phyloP scores from a whole-genome alignment of 2,797 vertebrate genomes.

The Ispidina lecontei region DNA sequence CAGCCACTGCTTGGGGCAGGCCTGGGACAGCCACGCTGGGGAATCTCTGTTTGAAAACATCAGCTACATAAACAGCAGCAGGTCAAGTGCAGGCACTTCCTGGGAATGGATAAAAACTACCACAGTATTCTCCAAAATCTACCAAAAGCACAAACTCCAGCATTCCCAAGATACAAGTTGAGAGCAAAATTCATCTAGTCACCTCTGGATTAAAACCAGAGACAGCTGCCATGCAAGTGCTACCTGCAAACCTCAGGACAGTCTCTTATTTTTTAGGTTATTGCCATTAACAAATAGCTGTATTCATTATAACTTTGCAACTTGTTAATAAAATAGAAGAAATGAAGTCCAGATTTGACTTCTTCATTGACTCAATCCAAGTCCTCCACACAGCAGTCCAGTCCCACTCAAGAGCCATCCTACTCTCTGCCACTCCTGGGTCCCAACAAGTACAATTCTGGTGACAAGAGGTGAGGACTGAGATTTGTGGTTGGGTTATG shows the following conservation, averaged over 20 bases:
- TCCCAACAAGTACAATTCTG: not conserved
- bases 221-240: not conserved
- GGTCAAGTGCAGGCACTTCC: not conserved
- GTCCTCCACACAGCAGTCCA: accelerated
- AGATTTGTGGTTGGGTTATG: not conserved
- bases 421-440: not conserved
- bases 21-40: accelerated
- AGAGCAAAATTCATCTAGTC: not conserved
- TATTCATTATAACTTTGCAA: not conserved
- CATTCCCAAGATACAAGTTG: not conserved
- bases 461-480: not conserved
- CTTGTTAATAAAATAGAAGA: not conserved
- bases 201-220: not conserved
- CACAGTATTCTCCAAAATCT: not conserved
- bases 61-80: not conserved
- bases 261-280: not conserved
- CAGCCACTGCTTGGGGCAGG: not conserved
- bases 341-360: not conserved
- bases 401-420: not conserved
- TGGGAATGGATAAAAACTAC: not conserved
- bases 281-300: not conserved
- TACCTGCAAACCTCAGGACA: not conserved
- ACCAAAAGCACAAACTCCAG: not conserved
- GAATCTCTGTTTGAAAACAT: not conserved
- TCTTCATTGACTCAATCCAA: not conserved